Percentiles rank a stretch among this genome's conserved stretches.
phyloP scores from a whole-genome alignment of 1,140 invertebrate genomes.

The Sinonovacula constricta region DNA sequence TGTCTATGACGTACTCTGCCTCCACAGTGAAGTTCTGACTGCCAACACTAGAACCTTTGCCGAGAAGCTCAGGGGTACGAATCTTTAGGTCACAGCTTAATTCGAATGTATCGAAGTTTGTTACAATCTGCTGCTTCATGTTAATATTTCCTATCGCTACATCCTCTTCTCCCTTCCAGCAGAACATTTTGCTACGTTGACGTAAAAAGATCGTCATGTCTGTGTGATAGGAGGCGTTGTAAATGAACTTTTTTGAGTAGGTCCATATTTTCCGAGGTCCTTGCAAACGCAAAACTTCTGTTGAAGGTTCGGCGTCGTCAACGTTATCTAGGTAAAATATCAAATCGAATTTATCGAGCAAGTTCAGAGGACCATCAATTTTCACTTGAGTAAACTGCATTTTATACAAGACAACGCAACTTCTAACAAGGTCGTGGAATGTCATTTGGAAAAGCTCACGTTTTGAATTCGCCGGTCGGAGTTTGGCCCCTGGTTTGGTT shows the following conservation, averaged over 20 bases:
- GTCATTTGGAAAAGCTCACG: conserved; percentile 25
- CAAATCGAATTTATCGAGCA: background rate
- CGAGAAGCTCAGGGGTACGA: background rate
- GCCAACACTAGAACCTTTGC: background rate
- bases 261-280: conserved; percentile 14
- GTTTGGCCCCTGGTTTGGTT: conserved; percentile 26
- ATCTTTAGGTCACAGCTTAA: background rate
- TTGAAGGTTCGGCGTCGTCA: background rate
- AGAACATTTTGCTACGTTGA: conserved; percentile 5
- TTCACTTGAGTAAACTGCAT: conserved; percentile 17
- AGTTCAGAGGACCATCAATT: background rate
- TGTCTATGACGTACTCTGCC: background rate
- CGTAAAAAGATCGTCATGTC: conserved; percentile 2
- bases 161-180: background rate
- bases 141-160: conserved; percentile 7
- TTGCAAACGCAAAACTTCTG: conserved; percentile 5
- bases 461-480: background rate
- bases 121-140: background rate
- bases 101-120: background rate
- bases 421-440: background rate
- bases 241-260: conserved; percentile 14
- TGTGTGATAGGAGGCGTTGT: conserved; percentile 18
- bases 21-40: background rate
- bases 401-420: conserved; percentile 25
- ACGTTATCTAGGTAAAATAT: background rate